These are phyloP conservation scores for Anser cygnoides DNA, from an alignment of 2,113 vertebrate genomes.

Conservation along the genomic window DNA sequence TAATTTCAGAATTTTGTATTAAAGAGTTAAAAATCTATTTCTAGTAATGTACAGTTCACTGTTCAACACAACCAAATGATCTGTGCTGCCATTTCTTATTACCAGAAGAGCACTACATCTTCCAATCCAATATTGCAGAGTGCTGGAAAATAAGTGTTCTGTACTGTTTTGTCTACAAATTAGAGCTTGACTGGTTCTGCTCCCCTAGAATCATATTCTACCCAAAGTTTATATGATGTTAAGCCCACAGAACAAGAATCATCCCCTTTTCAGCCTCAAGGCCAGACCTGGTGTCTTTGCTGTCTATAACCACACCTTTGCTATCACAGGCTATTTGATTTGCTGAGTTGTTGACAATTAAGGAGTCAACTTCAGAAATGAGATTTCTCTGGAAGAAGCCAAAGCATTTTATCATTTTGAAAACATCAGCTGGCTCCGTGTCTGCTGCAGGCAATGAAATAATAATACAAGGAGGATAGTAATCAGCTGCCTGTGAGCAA, in stretches of 20 bases:
- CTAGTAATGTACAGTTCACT: neutral
- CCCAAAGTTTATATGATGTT: neutral
- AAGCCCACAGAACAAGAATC: neutral
- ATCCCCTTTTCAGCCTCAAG: neutral
- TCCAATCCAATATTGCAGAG: neutral
- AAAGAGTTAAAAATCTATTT: no score
- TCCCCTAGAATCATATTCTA: accelerated
- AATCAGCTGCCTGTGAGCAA: conserved; percentile 33
- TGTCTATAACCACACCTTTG: neutral
- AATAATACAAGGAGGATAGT: neutral
- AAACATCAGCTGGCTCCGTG: neutral
- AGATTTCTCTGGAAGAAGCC: neutral
- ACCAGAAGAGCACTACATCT: neutral
- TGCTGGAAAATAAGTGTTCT: neutral
- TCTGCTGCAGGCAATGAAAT: conserved; percentile 1
- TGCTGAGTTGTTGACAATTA: neutral
- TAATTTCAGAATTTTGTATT: no score
- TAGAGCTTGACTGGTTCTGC: neutral
- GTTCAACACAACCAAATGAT: neutral
- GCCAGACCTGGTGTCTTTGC: neutral
- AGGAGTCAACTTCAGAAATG: neutral
- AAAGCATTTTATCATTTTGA: neutral
- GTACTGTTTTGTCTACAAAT: neutral
- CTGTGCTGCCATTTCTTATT: neutral
- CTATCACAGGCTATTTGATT: neutral